These are phyloP conservation scores for Enoplosus armatus DNA, from an alignment of 2,797 vertebrate species.

Conservation along the genomic window DNA sequence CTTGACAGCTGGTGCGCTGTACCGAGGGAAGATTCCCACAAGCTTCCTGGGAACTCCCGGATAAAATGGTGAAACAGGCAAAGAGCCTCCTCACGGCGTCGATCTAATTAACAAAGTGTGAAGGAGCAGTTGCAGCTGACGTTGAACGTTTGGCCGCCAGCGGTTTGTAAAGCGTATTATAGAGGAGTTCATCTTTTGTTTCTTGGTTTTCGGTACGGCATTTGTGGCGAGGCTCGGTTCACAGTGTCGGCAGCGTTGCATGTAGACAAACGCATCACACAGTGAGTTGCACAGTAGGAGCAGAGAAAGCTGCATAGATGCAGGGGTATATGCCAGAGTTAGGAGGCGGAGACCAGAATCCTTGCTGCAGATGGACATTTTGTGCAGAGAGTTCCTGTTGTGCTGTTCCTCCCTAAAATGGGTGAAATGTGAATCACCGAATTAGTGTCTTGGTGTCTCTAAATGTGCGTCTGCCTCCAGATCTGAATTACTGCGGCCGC, in stretches of 20 bases:
- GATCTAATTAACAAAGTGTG: constrained; percentile 19
- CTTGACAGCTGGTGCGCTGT: constrained; percentile 60
- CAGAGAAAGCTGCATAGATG: neutral
- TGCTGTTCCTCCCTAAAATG: too few relatives aligned
- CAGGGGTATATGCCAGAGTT: neutral
- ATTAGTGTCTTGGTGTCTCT: neutral
- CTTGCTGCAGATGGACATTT: neutral
- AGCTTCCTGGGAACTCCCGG: constrained; percentile 51
- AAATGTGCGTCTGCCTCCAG: constrained; percentile 71
- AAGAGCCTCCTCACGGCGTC: neutral
- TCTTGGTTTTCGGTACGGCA: neutral
- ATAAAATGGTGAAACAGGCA: constrained; percentile 32
- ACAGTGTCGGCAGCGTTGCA: neutral
- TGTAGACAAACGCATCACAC: neutral
- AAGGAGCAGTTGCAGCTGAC: neutral
- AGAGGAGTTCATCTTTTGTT: neutral
- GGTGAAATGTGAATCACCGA: neutral
- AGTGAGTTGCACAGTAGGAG: neutral
- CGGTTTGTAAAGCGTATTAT: neutral
- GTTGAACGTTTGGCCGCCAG: neutral
- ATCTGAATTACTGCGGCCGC: constrained; percentile 97
- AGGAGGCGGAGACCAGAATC: too few relatives aligned
- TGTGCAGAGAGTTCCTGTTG: too few relatives aligned
- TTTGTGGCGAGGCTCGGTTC: neutral
- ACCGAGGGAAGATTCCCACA: constrained; percentile 39